These are phyloP conservation scores for Notothenia rossii DNA, from an alignment of 2,113 vertebrate species.

Conservation along the genomic window DNA sequence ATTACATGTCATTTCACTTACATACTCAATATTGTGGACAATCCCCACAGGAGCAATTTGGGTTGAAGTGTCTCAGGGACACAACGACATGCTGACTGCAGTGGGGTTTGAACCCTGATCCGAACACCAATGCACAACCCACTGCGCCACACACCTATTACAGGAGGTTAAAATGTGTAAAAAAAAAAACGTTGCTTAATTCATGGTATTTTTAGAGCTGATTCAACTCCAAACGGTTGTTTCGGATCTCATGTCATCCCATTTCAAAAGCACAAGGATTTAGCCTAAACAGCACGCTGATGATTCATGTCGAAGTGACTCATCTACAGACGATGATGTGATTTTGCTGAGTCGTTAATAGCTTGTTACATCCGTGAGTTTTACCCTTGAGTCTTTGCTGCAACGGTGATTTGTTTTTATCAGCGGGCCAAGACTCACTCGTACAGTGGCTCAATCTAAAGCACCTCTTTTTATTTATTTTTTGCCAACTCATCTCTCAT, in stretches of 20 bases:
- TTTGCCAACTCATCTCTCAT: slow-evolving; percentile 68
- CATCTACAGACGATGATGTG: slow-evolving; percentile 35
- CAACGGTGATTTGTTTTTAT: slow-evolving; percentile 60
- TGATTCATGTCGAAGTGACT: slow-evolving; percentile 41
- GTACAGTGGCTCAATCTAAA: slow-evolving; percentile 51
- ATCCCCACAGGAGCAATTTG: no score
- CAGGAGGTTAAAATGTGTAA: background rate
- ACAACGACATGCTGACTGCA: no score
- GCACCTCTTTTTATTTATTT: slow-evolving; percentile 38
- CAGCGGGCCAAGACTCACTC: slow-evolving; percentile 35
- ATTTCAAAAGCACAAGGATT: slow-evolving; percentile 40
- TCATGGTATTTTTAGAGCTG: slow-evolving; percentile 52
- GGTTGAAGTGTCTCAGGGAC: no score
- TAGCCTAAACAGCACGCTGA: background rate
- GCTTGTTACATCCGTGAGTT: slow-evolving; percentile 30
- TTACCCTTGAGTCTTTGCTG: slow-evolving; percentile 59
- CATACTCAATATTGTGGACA: no score
- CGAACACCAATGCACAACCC: no score
- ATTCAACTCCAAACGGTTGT: slow-evolving; percentile 21
- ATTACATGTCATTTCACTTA: background rate
- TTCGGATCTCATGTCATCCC: background rate
- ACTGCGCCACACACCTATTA: background rate
- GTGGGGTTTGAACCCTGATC: no score
- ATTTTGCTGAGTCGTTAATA: slow-evolving; percentile 45
- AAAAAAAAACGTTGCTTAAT: slow-evolving; percentile 22